Evolutionary conservation across 2,113 vertebrate species (phyloP).

Genomic region (Thryonomys swinderianus): DNA sequence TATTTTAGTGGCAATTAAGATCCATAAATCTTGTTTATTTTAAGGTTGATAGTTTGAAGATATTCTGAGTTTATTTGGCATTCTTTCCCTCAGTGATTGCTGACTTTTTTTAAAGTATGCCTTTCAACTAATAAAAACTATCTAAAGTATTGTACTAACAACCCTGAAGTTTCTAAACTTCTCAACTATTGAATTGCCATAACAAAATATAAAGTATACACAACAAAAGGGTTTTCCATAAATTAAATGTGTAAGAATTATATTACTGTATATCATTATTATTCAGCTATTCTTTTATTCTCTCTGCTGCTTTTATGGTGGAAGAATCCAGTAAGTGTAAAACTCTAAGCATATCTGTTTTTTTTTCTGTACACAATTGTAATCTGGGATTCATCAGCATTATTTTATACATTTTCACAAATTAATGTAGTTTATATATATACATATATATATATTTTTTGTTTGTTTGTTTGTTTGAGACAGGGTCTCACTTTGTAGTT

Average conservation of each 20-base stretch:
- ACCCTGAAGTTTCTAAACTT: not conserved
- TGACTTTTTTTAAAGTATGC: not conserved
- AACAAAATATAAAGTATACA: not conserved
- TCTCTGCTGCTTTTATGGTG: not conserved
- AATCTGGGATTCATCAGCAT: not conserved
- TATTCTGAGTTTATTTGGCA: constrained; percentile 31
- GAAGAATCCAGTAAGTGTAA: not conserved
- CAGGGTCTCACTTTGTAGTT: too few relatives aligned
- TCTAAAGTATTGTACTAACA: not conserved
- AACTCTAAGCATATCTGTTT: not conserved
- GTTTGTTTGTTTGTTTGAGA: too few relatives aligned
- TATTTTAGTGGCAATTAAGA: not conserved
- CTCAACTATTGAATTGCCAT: not conserved
- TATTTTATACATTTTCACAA: constrained; percentile 10
- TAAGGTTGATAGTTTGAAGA: constrained; percentile 17
- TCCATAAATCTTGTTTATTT: constrained; percentile 25
- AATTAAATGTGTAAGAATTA: not conserved
- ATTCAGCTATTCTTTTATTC: not conserved
- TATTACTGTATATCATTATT: not conserved
- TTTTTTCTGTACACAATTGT: not conserved
- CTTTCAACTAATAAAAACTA: not conserved
- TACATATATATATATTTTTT: not conserved
- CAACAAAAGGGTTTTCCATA: not conserved
- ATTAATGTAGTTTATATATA: constrained; percentile 12
- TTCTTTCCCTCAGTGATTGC: constrained; percentile 28